Evolutionary conservation across 2,888 invertebrate species (phyloP), one percentile per base, ranked within the genome.

Genomic region (Lamellibrachia columna): DNA sequence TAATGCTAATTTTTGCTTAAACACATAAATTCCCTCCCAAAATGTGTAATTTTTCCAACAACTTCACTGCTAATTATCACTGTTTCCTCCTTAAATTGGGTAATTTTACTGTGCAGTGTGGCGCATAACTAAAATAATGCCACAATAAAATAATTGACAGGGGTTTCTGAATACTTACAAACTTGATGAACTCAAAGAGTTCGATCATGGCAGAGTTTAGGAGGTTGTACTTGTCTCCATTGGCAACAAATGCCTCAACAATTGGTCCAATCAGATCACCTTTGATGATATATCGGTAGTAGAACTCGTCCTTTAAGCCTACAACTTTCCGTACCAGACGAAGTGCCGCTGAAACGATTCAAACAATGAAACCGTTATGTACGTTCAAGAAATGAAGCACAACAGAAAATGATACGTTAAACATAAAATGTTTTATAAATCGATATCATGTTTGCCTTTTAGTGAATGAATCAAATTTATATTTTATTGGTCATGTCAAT

Each of bases 151-250:
- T 40, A 40, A 40, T 40, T 40, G 40, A 40, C 0, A 28, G 28
- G 28, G 22, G 60, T 22, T 75, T 75, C 11, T 75, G 75, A 28
- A 60, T 52, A 96, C 97, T 96, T 95, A 97, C 97, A 97, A 98
- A 97, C 97, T 98, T 98, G 94, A 99, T 99, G 97, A 98, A 99
- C 97, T 99, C 99, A 97, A 99, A 99, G 97, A 99, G 98, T 97
- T 99, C 99, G 96, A 99, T 97, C 96, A 99, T 98, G 94, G 99
- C 99, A 55, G 99, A 99, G 97, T 99, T 99, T 95, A 99, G 97
- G 95, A 99, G 98, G 97, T 99, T 99, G 97, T 99, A 99, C 96
- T 99, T 98, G 96, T 98, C 98, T 96, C 99, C 99, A 97, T 99
- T 99, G 96, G 98, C 98, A 95, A 98, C 98, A 97, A 99, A 99